Evolutionary conservation across 2,888 invertebrate species (phyloP), one percentile per base, ranked within the genome.

Genomic region (Cryptophagus acutangulus): DNA sequence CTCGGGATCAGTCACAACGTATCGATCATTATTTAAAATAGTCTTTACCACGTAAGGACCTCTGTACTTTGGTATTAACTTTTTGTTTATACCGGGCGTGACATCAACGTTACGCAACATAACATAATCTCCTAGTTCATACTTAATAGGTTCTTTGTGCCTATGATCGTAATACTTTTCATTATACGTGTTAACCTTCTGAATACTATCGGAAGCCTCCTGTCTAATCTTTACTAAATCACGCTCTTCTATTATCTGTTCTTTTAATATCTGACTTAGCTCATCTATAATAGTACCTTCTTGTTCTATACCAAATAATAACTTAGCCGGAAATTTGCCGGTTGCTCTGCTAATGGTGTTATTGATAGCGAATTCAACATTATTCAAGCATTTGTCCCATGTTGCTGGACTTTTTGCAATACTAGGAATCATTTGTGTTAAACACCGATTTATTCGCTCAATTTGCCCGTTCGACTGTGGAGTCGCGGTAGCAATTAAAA

Each of bases 271-370:
- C n/a, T 40, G 34, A 14, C 38, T 37, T 8, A 54, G n/a, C 29
- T 41, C 44, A 33, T 61, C 57, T 15, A 38, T 9, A 6, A 50
- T 15, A 2, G 28, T 25, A 2, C 52, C 53, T 10, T 45, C 46
- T 34, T 63, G 58, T 28, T 50, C 33, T 6, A 51, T 31, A 2
- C 61, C 62, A 40, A 61, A 62, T 20, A 62, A 41, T 18, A 58
- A 33, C 13, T 39, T 51, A 36, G 52, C 46, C 2, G 61, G 54
- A 1, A 56, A 49, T 25, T 58, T 47, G 1, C 48, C 47, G 14
- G 58, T 54, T 8, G 55, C 44, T 33, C 57, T 48, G 33, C 48
- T 52, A 2, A 61, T 12, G 1, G 56, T 57, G 36, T 58, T 49
- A 48, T 52, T 33, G 36, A 55, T 41, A 37, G 52, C 38, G 49